phyloP scores from a whole-genome alignment of 2,888 invertebrate species.

The Acrocyrtus sp. region DNA sequence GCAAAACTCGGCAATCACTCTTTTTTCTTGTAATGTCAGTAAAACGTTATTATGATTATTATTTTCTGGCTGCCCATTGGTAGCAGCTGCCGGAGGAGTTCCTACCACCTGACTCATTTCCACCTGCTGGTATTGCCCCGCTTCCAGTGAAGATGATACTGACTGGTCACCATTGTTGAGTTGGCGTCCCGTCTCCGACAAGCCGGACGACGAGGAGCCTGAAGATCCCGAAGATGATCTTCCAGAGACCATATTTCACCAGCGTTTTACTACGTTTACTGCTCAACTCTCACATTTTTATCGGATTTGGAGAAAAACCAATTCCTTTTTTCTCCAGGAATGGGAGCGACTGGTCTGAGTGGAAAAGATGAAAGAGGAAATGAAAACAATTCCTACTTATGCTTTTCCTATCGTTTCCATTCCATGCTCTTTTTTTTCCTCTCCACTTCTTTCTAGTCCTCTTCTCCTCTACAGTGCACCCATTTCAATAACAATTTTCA shows the following conservation, averaged over 20 bases:
- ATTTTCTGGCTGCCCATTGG: slow-evolving; percentile 34
- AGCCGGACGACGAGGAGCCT: slow-evolving; percentile 35
- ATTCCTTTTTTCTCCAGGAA: neutral
- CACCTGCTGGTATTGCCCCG: slow-evolving; percentile 17
- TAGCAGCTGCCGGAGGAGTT: too few relatives aligned
- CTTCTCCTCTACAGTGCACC: neutral
- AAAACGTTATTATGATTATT: slow-evolving; percentile 34
- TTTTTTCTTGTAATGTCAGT: slow-evolving; percentile 74
- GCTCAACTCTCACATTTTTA: too few relatives aligned
- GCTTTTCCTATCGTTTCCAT: slow-evolving; percentile 18
- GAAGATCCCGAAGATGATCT: slow-evolving; percentile 39
- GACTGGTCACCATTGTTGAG: slow-evolving; percentile 38
- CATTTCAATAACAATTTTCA: too few relatives aligned
- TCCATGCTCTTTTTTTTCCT: neutral
- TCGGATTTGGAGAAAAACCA: too few relatives aligned
- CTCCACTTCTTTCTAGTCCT: neutral
- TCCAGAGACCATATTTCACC: slow-evolving; percentile 39
- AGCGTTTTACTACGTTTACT: too few relatives aligned
- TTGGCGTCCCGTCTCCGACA: slow-evolving; percentile 23
- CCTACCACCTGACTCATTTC: slow-evolving; percentile 25
- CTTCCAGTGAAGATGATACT: neutral
- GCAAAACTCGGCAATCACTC: slow-evolving; percentile 95
- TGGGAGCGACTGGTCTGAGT: too few relatives aligned
- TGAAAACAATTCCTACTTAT: slow-evolving; percentile 15
- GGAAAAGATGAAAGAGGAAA: slow-evolving; percentile 11